Evolutionary conservation across 2,113 vertebrate species (phyloP).

Genomic region (Pollachius pollachius): DNA sequence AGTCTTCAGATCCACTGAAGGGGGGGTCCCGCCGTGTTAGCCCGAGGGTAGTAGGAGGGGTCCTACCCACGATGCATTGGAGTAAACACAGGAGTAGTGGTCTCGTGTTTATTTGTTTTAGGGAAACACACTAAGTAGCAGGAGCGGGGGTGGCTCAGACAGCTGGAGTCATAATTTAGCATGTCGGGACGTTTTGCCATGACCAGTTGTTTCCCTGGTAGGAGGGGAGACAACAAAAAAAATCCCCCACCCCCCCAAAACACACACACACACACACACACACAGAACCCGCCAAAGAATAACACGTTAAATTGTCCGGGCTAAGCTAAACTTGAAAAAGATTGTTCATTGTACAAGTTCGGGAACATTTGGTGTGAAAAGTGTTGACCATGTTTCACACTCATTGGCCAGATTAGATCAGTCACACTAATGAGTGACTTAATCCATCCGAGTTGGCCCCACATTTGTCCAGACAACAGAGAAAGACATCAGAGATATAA

Average conservation of each 20-base stretch:
- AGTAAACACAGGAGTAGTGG: background rate
- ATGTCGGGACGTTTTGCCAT: background rate
- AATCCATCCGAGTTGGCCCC: too few relatives aligned
- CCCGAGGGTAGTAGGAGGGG: background rate
- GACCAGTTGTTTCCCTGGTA: slow-evolving; percentile 20
- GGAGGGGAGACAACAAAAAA: slow-evolving; percentile 43
- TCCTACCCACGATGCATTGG: background rate
- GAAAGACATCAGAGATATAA: too few relatives aligned
- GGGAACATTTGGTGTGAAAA: too few relatives aligned
- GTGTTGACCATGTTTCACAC: too few relatives aligned
- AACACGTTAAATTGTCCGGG: too few relatives aligned
- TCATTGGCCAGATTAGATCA: too few relatives aligned
- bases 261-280: background rate
- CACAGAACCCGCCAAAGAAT: background rate
- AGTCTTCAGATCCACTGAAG: background rate
- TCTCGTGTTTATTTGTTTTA: background rate
- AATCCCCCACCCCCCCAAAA: background rate
- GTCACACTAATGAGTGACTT: too few relatives aligned
- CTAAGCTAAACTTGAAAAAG: too few relatives aligned
- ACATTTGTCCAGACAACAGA: too few relatives aligned
- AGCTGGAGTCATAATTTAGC: background rate
- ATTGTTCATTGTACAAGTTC: too few relatives aligned
- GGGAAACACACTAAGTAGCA: too few relatives aligned
- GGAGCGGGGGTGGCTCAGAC: background rate
- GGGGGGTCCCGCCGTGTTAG: background rate